Percentiles rank a stretch among this genome's conserved stretches.
Conservation (phyloP, 2,113 vertebrate species). For the Neoarius graeffei region DNA sequence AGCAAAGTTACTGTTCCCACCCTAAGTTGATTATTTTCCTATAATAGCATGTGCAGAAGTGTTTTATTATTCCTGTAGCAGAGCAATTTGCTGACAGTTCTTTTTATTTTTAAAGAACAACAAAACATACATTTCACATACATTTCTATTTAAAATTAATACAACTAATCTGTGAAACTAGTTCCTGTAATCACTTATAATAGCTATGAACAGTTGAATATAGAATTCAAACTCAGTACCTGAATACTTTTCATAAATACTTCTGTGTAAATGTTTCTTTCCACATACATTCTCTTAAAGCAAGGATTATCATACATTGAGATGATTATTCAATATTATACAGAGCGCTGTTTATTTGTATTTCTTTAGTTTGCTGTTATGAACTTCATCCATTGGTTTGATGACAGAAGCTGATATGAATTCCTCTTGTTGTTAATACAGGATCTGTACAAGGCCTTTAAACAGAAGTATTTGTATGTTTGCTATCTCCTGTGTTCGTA, state of each 20-base stretch:
- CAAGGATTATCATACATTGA: not conserved
- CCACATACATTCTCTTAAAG: not conserved
- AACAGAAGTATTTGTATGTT: constrained; percentile 65
- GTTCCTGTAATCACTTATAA: not conserved
- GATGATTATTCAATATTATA: not conserved
- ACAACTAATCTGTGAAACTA: not conserved
- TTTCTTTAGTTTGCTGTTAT: not conserved
- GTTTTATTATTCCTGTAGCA: too few relatives aligned
- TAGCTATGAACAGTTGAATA: not conserved
- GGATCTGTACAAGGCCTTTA: not conserved
- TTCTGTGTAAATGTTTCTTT: not conserved
- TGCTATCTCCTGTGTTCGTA: constrained; percentile 65
- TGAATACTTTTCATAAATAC: not conserved
- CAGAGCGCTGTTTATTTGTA: not conserved
- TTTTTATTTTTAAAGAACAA: not conserved
- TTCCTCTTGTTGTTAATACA: not conserved
- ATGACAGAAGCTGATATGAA: not conserved
- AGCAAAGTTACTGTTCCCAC: not conserved
- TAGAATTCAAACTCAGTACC: not conserved
- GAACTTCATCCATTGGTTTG: too few relatives aligned
- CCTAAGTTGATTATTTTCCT: not conserved
- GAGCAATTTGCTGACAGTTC: not conserved
- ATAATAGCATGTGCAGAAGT: not conserved
- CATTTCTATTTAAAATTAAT: not conserved
- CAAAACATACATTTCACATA: not conserved